These are phyloP conservation scores for Poecilia velifera DNA, from an alignment of 2,797 vertebrate species.

Conservation along the genomic window DNA sequence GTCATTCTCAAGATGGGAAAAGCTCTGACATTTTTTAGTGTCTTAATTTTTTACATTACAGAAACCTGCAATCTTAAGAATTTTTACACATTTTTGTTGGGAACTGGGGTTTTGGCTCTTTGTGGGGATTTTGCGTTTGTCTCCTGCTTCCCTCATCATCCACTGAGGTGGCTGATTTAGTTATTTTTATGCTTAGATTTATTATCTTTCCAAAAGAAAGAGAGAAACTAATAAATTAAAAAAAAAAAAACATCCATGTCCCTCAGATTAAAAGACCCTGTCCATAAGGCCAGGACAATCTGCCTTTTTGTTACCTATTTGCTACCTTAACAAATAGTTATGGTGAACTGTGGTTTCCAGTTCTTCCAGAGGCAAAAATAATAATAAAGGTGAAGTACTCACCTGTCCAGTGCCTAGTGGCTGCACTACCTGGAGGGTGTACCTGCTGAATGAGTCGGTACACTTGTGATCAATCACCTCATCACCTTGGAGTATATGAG, in stretches of 20 bases:
- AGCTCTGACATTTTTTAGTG: neutral
- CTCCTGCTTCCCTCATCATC: no score
- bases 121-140: no score
- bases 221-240: no score
- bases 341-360: neutral
- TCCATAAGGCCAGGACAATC: neutral
- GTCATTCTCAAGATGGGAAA: neutral
- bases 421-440: no score
- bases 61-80: neutral
- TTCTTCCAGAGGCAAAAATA: neutral
- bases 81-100: no score
- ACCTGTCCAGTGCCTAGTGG: slow-evolving; percentile 33
- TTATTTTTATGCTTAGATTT: neutral
- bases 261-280: neutral
- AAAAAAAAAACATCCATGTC: neutral
- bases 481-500: no score
- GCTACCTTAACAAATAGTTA: neutral
- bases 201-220: neutral
- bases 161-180: neutral
- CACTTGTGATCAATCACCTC: no score
- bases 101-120: no score
- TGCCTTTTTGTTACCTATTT: neutral
- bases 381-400: slow-evolving; percentile 30
- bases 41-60: neutral
- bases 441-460: no score